Conservation (phyloP, 2,113 vertebrate genomes). For the Brevimyrus niger region DNA sequence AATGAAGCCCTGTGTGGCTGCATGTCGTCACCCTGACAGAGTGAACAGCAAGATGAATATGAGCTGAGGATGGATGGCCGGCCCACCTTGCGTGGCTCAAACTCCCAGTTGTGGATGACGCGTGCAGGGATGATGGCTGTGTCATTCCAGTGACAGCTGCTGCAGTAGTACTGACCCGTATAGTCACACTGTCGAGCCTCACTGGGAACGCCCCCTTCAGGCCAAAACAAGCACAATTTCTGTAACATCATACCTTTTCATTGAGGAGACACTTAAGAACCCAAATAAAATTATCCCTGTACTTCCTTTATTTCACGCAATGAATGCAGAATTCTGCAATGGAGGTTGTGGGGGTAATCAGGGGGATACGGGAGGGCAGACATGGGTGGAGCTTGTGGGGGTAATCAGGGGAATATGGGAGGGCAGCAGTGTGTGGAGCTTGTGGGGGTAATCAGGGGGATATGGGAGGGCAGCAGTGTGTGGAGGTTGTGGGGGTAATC, state of each 20-base stretch:
- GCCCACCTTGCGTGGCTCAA: constrained; percentile 84
- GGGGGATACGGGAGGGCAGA: background rate
- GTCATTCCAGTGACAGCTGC: constrained; percentile 96
- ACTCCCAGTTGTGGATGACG: constrained; percentile 98
- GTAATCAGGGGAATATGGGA: background rate
- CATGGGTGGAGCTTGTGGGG: background rate
- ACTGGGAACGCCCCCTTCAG: constrained; percentile 75
- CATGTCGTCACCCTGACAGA: background rate
- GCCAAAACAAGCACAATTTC: constrained; percentile 1
- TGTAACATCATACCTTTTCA: background rate
- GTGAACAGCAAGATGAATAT: background rate
- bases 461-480: background rate
- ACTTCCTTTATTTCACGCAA: background rate
- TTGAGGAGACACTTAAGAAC: background rate
- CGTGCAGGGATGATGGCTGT: constrained; percentile 80
- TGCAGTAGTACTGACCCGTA: constrained; percentile 93
- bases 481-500: background rate
- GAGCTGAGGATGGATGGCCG: background rate
- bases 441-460: background rate
- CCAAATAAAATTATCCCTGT: background rate
- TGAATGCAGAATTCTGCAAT: background rate
- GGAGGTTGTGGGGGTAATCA: background rate
- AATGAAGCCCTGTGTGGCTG: background rate
- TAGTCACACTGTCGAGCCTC: constrained; percentile 96
- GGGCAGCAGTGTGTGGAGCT: background rate